These are phyloP conservation scores for Sebastes cheni DNA, from an alignment of 2,797 vertebrate species.

Conservation along the genomic window DNA sequence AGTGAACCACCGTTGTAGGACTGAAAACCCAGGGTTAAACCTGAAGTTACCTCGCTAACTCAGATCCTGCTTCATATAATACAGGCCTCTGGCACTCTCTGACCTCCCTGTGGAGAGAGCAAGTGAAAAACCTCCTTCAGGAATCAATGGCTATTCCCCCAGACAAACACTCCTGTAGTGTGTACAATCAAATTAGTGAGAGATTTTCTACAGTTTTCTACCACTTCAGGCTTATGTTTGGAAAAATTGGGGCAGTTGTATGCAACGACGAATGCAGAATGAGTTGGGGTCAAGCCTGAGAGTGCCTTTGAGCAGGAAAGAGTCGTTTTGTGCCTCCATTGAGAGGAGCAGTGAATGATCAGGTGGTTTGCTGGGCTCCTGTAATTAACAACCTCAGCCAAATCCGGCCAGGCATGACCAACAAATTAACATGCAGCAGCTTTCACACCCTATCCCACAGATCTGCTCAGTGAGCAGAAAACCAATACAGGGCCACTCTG, in stretches of 20 bases:
- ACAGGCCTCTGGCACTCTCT: not conserved
- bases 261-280: not conserved
- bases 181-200: not conserved
- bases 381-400: constrained; percentile 81
- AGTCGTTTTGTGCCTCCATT: constrained; percentile 27
- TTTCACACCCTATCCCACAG: constrained; percentile 72
- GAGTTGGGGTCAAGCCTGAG: not conserved
- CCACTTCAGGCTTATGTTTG: not conserved
- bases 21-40: no score
- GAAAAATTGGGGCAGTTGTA: not conserved
- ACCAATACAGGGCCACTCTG: constrained; percentile 64
- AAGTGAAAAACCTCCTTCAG: not conserved
- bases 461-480: constrained; percentile 77
- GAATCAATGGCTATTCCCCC: not conserved
- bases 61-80: accelerated
- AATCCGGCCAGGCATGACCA: constrained; percentile 78
- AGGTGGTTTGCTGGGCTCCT: constrained; percentile 76
- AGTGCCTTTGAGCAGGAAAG: constrained; percentile 14
- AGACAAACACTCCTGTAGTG: not conserved
- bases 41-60: no score
- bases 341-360: constrained; percentile 66
- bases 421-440: constrained; percentile 79
- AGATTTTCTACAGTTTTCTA: not conserved
- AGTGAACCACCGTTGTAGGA: no score
- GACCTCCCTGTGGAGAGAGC: not conserved